Conservation (phyloP, 2,113 vertebrate species). For the Notarius quadriscutis region DNA sequence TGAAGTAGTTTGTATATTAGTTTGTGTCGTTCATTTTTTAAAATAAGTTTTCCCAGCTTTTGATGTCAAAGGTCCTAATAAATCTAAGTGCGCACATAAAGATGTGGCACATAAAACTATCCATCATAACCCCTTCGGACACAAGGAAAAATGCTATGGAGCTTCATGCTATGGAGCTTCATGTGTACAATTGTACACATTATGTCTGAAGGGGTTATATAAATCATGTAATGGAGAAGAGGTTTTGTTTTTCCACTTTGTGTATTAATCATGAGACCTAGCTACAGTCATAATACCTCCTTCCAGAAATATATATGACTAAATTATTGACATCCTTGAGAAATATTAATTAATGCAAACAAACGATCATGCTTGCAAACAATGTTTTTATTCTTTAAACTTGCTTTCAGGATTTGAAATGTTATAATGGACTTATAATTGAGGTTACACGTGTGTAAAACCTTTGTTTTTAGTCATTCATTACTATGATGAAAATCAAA, state of each 20-base stretch:
- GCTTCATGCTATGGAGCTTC: too few relatives aligned
- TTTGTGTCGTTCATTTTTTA: too few relatives aligned
- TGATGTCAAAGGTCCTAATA: neutral
- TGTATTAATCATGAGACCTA: too few relatives aligned
- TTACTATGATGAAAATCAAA: neutral
- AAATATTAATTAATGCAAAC: neutral
- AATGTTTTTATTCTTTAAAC: neutral
- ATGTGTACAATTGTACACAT: too few relatives aligned
- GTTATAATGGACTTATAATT: neutral
- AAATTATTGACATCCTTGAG: neutral
- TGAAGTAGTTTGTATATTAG: too few relatives aligned
- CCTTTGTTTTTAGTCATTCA: neutral
- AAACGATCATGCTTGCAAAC: neutral
- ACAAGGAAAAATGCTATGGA: too few relatives aligned
- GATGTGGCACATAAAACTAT: neutral
- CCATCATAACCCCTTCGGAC: neutral
- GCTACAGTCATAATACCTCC: too few relatives aligned
- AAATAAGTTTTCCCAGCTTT: too few relatives aligned
- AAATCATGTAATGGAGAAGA: neutral
- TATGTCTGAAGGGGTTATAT: neutral
- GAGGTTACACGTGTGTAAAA: neutral
- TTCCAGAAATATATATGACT: neutral
- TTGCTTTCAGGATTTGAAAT: neutral
- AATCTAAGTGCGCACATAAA: neutral
- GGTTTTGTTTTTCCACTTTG: neutral